These are phyloP conservation scores for Octopus sinensis DNA, from an alignment of 1,140 invertebrate genomes.

Conservation along the genomic window DNA sequence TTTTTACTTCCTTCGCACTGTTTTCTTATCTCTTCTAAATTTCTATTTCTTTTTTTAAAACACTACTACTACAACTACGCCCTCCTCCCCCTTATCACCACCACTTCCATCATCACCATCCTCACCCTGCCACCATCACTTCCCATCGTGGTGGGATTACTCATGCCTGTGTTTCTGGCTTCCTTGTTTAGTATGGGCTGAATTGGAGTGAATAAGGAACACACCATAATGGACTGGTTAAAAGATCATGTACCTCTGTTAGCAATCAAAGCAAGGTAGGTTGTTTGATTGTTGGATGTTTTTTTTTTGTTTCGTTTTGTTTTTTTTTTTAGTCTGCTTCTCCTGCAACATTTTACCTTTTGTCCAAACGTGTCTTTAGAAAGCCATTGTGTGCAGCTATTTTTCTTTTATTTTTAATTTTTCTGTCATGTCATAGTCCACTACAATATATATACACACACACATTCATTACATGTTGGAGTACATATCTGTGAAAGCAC, in stretches of 20 bases:
- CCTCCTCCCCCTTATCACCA: not conserved
- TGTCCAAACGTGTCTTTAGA: too few species aligned
- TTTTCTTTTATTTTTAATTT: too few species aligned
- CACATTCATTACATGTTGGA: too few species aligned
- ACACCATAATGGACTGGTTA: constrained; percentile 6
- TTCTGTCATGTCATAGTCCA: too few species aligned
- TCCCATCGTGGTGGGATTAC: not conserved
- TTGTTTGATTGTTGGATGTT: not conserved
- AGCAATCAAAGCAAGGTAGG: constrained; percentile 10
- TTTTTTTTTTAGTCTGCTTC: not conserved
- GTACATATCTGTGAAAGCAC: too few species aligned
- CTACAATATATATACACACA: too few species aligned
- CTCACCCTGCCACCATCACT: not conserved
- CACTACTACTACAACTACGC: not conserved
- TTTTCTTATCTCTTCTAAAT: not conserved
- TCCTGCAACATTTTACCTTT: too few species aligned
- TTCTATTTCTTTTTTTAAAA: not conserved
- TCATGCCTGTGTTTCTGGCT: not conserved
- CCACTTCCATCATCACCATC: not conserved
- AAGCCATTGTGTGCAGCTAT: too few species aligned
- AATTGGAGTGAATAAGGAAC: not conserved
- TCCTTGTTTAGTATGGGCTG: constrained; percentile 8
- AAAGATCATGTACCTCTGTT: constrained; percentile 9
- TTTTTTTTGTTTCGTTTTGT: not conserved
- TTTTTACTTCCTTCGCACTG: not conserved